These are phyloP conservation scores for Drosophila pandora DNA, from an alignment of 1,140 invertebrate species.

Conservation along the genomic window DNA sequence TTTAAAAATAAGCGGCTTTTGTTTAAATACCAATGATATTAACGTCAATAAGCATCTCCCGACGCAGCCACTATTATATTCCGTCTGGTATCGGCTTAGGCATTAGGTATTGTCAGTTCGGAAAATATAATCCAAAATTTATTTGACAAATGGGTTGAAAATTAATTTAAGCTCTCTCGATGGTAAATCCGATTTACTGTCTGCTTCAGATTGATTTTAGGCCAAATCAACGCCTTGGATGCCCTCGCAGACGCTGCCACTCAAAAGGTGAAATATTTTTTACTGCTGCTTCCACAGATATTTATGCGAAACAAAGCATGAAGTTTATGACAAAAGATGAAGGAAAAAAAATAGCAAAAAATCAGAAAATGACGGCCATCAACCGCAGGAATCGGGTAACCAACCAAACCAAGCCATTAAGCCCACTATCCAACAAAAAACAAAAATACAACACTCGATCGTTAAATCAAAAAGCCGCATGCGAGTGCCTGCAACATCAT, in stretches of 20 bases:
- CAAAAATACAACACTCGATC: conserved; percentile 47
- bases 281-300: conserved; percentile 16
- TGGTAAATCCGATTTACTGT: conserved; percentile 36
- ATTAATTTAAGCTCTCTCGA: conserved; percentile 22
- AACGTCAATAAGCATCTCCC: neutral
- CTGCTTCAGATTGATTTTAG: conserved; percentile 36
- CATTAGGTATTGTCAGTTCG: too few relatives aligned
- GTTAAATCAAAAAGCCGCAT: conserved; percentile 80
- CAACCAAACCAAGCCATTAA: conserved; percentile 70
- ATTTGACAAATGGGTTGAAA: conserved; percentile 12
- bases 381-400: conserved; percentile 64
- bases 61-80: neutral
- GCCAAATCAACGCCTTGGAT: conserved; percentile 37
- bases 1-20: too few relatives aligned
- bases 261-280: conserved; percentile 32
- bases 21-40: neutral
- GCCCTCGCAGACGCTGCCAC: conserved; percentile 20
- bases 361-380: conserved; percentile 51
- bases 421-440: conserved; percentile 29
- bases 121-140: neutral
- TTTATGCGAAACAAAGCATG: conserved; percentile 40
- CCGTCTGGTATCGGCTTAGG: neutral
- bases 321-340: conserved; percentile 48
- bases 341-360: conserved; percentile 10
- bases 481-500: conserved; percentile 80